Percentiles rank a stretch among this genome's conserved stretches.
Conservation (phyloP, 1,140 invertebrate genomes). For the Orchestia grillus region DNA sequence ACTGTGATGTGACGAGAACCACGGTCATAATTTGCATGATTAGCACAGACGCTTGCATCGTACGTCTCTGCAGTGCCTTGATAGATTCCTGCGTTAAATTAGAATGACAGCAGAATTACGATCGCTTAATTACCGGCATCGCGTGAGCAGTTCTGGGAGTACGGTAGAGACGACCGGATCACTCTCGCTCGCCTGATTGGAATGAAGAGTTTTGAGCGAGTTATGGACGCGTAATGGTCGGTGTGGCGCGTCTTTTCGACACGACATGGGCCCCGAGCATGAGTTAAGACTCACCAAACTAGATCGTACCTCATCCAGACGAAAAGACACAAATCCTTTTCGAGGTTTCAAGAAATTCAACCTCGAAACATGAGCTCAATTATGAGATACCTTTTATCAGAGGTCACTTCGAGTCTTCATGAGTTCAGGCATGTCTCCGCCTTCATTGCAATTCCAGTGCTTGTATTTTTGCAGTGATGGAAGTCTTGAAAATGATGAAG, state of each 20-base stretch:
- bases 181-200: not conserved
- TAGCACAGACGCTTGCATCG: not conserved
- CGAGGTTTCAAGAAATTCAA: not conserved
- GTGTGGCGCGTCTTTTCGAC: not conserved
- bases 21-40: not conserved
- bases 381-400: not conserved
- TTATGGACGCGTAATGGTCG: not conserved
- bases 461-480: not conserved
- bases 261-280: not conserved
- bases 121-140: not conserved
- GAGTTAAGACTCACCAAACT: not conserved
- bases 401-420: not conserved
- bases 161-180: not conserved
- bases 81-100: not conserved
- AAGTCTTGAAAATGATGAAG: not conserved
- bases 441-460: not conserved
- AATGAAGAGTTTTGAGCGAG: not conserved
- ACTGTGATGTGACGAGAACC: not conserved
- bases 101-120: slow-evolving; percentile 7
- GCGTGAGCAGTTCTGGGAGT: not conserved
- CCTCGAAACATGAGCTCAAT: not conserved
- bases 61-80: not conserved
- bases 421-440: not conserved
- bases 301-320: not conserved
- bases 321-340: not conserved